Evolutionary conservation across 2,888 invertebrate genomes (phyloP).

Genomic region (Ischnus inquisitorius): DNA sequence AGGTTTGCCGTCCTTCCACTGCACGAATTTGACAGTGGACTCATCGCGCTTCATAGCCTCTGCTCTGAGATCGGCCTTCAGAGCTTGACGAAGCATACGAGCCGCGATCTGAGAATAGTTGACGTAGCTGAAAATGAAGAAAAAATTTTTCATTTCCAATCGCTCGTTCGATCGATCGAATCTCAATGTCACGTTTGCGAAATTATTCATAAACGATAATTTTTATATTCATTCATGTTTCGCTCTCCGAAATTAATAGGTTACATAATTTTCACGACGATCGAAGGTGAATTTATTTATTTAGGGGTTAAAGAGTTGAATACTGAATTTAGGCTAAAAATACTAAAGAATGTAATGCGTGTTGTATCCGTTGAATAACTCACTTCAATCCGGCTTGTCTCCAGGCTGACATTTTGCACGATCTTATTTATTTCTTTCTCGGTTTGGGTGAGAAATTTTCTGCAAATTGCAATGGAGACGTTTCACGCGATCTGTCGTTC

Average conservation of each 20-base stretch:
- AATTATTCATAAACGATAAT: neutral
- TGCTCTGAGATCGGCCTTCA: constrained; percentile 91
- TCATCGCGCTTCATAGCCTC: constrained; percentile 93
- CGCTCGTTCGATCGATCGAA: neutral
- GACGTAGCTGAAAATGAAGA: constrained; percentile 92
- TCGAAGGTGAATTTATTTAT: constrained; percentile 21
- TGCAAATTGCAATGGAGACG: constrained; percentile 53
- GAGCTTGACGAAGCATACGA: constrained; percentile 91
- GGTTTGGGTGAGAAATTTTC: constrained; percentile 23
- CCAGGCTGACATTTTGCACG: constrained; percentile 91
- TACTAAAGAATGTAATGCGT: neutral
- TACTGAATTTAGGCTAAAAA: constrained; percentile 22
- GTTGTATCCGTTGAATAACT: constrained; percentile 82
- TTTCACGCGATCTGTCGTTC: constrained; percentile 27
- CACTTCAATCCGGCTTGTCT: constrained; percentile 94
- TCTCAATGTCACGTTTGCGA: neutral
- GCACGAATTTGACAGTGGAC: constrained; percentile 92
- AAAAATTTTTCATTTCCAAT: neutral
- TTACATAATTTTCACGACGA: constrained; percentile 68
- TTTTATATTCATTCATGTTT: constrained; percentile 11
- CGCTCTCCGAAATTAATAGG: constrained; percentile 49
- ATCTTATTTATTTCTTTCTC: constrained; percentile 73
- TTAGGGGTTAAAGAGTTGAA: constrained; percentile 39
- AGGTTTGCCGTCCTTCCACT: constrained; percentile 96
- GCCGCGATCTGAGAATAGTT: constrained; percentile 98